Evolutionary conservation across 2,888 invertebrate species (phyloP).

Genomic region (Agapetus fuscipes): DNA sequence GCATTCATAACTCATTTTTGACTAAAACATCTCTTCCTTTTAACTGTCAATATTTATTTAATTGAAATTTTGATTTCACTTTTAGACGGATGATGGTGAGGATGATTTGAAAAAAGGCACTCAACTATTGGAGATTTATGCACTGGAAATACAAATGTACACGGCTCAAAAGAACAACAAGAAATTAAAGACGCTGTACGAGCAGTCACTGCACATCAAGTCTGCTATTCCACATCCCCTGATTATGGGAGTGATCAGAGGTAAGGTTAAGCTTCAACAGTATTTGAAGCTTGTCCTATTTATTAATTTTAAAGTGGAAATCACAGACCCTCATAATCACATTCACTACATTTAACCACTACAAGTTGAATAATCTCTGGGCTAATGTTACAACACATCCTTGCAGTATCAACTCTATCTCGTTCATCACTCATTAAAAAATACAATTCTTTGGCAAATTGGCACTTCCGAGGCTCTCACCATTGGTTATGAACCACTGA

Average conservation of each 20-base stretch:
- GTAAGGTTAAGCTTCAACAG: conserved; percentile 33
- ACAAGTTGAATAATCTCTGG: no score
- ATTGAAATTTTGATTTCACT: no score
- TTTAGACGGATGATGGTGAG: conserved; percentile 92
- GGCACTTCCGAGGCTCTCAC: no score
- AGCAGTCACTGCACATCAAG: conserved; percentile 96
- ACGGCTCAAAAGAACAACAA: conserved; percentile 99
- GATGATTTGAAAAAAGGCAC: conserved; percentile 97
- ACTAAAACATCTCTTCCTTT: neutral
- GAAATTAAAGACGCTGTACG: conserved; percentile 90
- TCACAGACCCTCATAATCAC: neutral
- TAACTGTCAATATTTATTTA: conserved; percentile 7
- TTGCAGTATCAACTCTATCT: no score
- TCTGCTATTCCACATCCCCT: conserved; percentile 99
- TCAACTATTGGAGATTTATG: conserved; percentile 95
- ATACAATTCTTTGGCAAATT: no score
- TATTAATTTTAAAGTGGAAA: neutral
- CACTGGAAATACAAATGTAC: conserved; percentile 99
- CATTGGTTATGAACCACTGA: no score
- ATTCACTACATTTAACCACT: no score
- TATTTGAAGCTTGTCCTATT: conserved; percentile 8
- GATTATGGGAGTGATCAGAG: conserved; percentile 98
- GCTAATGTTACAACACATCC: no score
- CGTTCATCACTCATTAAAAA: no score
- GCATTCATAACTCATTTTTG: no score